These are phyloP conservation scores for Megastigmus dorsalis DNA, from an alignment of 2,888 invertebrate species.

Conservation along the genomic window DNA sequence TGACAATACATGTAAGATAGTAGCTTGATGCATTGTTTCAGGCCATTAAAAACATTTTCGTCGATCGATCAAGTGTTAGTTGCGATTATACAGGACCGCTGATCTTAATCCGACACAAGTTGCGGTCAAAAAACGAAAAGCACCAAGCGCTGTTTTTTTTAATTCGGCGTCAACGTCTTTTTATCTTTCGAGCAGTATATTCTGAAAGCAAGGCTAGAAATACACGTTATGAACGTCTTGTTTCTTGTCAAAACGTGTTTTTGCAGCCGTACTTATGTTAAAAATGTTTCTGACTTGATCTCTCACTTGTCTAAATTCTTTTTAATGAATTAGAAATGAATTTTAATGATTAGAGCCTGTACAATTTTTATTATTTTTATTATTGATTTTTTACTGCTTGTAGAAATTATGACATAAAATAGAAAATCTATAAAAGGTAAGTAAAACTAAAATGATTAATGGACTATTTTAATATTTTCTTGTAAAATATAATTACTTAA, in stretches of 20 bases:
- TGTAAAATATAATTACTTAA: too few species aligned
- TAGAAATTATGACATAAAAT: background rate
- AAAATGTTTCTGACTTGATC: background rate
- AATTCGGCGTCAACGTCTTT: background rate
- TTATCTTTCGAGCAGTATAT: background rate
- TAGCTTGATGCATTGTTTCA: conserved; percentile 26
- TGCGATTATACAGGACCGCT: background rate
- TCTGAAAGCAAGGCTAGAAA: conserved; percentile 8
- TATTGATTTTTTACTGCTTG: background rate
- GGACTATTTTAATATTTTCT: too few species aligned
- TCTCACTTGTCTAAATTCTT: background rate
- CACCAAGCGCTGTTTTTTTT: background rate
- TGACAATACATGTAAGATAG: conserved; percentile 29
- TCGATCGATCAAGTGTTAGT: background rate
- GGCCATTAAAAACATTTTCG: conserved; percentile 21
- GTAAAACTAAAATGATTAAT: too few species aligned
- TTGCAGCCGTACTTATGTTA: background rate
- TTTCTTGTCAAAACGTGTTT: conserved; percentile 21
- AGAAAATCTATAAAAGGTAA: too few species aligned
- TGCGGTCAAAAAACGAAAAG: background rate
- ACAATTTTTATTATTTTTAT: background rate
- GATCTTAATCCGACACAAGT: conserved; percentile 48
- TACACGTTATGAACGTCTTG: background rate
- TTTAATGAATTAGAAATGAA: background rate
- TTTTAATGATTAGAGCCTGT: background rate